Conservation (phyloP, 2,888 invertebrate species). For the Zygogramma bicolorata region DNA sequence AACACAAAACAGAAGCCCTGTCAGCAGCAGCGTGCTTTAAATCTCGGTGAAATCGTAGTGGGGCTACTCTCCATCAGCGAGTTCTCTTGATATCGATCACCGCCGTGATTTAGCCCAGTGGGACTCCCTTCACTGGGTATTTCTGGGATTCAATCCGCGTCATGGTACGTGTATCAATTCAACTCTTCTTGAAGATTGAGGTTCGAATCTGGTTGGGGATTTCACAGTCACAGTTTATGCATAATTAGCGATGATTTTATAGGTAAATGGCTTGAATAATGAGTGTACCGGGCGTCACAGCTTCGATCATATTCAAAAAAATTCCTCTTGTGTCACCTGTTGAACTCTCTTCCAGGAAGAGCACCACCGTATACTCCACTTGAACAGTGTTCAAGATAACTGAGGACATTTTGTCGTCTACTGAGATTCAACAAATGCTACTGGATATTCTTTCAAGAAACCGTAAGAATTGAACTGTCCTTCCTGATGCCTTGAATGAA, state of each 20-base stretch:
- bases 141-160: background rate
- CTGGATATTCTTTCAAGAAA: too few species aligned
- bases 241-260: background rate
- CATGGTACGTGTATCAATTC: background rate
- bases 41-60: slow-evolving; percentile 39
- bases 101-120: slow-evolving; percentile 31
- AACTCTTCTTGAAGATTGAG: background rate
- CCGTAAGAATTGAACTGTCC: too few species aligned
- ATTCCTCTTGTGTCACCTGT: too few species aligned
- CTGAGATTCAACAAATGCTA: too few species aligned
- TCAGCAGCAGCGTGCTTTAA: slow-evolving; percentile 48
- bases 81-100: slow-evolving; percentile 51
- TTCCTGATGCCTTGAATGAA: too few species aligned
- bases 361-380: too few species aligned
- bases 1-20: slow-evolving; percentile 45
- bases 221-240: background rate
- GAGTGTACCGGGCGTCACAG: background rate
- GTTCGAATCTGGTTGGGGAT: background rate
- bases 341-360: too few species aligned
- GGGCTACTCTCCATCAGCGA: slow-evolving; percentile 41
- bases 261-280: background rate
- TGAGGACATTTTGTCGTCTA: too few species aligned
- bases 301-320: background rate
- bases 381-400: too few species aligned
- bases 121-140: slow-evolving; percentile 35